These are phyloP conservation scores for Tiaroga cobitis DNA, from an alignment of 2,797 vertebrate genomes.

Conservation along the genomic window DNA sequence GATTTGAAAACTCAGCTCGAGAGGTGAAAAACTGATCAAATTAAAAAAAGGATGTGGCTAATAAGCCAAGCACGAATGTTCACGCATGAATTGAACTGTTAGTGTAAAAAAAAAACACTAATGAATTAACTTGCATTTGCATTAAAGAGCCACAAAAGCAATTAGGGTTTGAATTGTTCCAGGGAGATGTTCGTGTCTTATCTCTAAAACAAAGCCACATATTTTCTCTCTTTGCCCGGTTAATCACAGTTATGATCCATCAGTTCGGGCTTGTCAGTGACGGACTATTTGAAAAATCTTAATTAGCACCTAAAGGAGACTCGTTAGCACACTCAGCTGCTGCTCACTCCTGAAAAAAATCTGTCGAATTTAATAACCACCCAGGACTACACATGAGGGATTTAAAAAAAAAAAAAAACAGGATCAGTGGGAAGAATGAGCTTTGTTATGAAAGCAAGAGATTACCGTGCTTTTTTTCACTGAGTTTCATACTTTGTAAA, in stretches of 20 bases:
- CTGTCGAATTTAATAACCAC: conserved; percentile 24
- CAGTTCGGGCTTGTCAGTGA: conserved; percentile 32
- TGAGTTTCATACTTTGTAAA: conserved; percentile 28
- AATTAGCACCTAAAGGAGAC: conserved; percentile 54
- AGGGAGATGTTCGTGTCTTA: conserved; percentile 35
- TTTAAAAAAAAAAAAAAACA: no score
- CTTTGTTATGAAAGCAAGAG: conserved; percentile 35
- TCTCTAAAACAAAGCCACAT: conserved; percentile 38
- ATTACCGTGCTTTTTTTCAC: conserved; percentile 56
- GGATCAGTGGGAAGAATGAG: conserved; percentile 14
- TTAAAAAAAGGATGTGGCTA: conserved; percentile 85
- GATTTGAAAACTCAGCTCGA: conserved; percentile 63
- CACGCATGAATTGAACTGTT: conserved; percentile 87
- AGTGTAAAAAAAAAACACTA: conserved; percentile 86
- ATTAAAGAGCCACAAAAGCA: conserved; percentile 74
- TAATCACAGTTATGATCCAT: conserved; percentile 49
- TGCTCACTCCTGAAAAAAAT: conserved; percentile 32
- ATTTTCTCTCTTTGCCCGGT: conserved; percentile 26
- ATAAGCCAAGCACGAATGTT: conserved; percentile 85
- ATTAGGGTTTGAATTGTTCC: conserved; percentile 60
- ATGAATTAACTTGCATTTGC: conserved; percentile 88
- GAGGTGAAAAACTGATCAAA: conserved; percentile 70
- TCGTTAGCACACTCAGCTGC: conserved; percentile 8
- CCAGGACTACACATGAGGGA: conserved; percentile 15
- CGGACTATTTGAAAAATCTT: conserved; percentile 54